phyloP scores from a whole-genome alignment of 2,113 vertebrate species.

The Rhinoptilus africanus region DNA sequence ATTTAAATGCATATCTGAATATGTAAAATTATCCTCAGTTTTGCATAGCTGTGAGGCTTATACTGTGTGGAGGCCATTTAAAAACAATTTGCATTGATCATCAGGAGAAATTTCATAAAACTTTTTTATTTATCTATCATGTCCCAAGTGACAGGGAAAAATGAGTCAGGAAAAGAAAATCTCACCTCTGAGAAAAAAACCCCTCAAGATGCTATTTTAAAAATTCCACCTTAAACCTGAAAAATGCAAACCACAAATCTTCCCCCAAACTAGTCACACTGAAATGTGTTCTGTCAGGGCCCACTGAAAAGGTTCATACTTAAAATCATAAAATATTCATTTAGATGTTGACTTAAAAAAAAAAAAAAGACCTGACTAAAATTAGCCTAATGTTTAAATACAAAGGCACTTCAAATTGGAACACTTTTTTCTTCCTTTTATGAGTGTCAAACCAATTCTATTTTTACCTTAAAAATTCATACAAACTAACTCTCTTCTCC shows the following conservation, averaged over 20 bases:
- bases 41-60: neutral
- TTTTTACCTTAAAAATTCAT: conserved; percentile 6
- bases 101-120: neutral
- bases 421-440: neutral
- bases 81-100: neutral
- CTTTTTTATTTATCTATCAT: neutral
- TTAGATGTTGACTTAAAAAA: conserved; percentile 1
- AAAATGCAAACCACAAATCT: neutral
- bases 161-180: neutral
- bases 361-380: neutral
- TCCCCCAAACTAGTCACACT: neutral
- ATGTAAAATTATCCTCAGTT: conserved; percentile 6
- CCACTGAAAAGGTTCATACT: neutral
- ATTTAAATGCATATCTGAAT: neutral
- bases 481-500: neutral
- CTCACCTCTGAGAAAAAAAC: neutral
- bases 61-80: neutral
- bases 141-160: neutral
- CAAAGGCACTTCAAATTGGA: conserved; percentile 14
- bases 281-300: neutral
- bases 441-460: neutral
- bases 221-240: neutral
- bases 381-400: conserved; percentile 30
- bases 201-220: neutral
- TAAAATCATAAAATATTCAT: conserved; percentile 31